phyloP scores from a whole-genome alignment of 2,888 invertebrate genomes.

The Pammene fasciana region DNA sequence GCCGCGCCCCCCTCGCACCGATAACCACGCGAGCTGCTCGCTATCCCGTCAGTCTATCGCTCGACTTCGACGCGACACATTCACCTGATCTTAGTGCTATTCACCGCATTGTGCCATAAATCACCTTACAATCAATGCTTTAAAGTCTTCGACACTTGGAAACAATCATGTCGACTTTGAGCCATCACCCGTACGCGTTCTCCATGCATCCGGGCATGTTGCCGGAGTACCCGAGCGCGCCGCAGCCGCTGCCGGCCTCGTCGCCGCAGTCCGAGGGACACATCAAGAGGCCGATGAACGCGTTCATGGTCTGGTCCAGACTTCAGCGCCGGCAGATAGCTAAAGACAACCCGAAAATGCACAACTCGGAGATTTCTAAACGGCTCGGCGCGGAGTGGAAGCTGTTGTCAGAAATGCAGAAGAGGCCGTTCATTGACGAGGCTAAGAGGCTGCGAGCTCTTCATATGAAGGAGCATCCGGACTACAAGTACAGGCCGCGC shows the following conservation, averaged over 20 bases:
- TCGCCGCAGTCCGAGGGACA: conserved; percentile 87
- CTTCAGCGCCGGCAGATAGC: conserved; percentile 96
- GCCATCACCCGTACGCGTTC: conserved; percentile 82
- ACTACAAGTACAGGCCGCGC: conserved; percentile 94
- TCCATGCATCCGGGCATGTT: conserved; percentile 80
- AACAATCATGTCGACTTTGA: conserved; percentile 75
- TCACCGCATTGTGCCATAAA: conserved; percentile 75
- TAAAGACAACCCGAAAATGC: conserved; percentile 96
- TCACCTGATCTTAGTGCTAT: conserved; percentile 67
- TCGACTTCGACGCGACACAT: conserved; percentile 77
- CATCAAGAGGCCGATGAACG: conserved; percentile 98
- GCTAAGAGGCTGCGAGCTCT: conserved; percentile 93
- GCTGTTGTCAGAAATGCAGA: conserved; percentile 91
- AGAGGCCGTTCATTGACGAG: conserved; percentile 97
- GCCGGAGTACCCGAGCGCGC: conserved; percentile 73
- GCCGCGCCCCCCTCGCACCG: conserved; percentile 66
- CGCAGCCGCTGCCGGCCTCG: conserved; percentile 74
- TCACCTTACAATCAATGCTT: conserved; percentile 66
- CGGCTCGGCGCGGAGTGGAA: conserved; percentile 97
- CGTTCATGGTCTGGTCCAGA: conserved; percentile 98
- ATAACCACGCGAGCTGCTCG: conserved; percentile 62
- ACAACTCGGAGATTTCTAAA: conserved; percentile 95
- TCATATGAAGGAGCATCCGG: conserved; percentile 96
- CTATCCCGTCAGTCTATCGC: conserved; percentile 74
- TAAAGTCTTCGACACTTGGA: conserved; percentile 55